Base-by-base conservation (phyloP, 2,797 vertebrate species). In the Myotis findleyi region DNA sequence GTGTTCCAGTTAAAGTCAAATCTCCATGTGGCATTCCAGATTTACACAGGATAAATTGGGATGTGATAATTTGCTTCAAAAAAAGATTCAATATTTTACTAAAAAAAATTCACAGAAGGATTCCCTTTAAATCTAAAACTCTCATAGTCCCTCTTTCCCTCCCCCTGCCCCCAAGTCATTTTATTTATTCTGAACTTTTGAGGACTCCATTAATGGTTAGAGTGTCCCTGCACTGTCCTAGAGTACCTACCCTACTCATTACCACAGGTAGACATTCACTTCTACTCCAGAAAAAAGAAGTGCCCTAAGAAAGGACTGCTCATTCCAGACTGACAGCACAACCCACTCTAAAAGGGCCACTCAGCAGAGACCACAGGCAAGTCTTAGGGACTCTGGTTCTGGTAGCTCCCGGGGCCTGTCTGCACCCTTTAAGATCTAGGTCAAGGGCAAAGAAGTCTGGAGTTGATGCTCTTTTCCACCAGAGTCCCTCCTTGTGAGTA, bases 401-500 rank as follows among this genome's bases (percentile, higher is more conserved):
- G 6, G 30, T 17, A 33, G 27, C 71, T 80, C 10, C 27, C 12
- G 30, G 33, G 11, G 7, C 53, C 9, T 66, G 62, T 59, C 12
- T 3, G 8, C 0, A 55, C 30, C 27, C 33, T 2, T 82, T 79
- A 89, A 96, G 53, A 92, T 90, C n/a, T 9, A 9, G 84, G n/a
- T 86, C 20, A 68, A 68, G 53, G 41, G 4, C 11, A 27, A 82
- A 0, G 41, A 51, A 81, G 38, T 59, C 79, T 55, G 10, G 59
- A 69, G 6, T 77, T 23, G 38, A 4, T 9, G 0, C 2, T 30
- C 92, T 89, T 79, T 41, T 3, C 97, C 98, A 97, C 95, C 96
- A 98, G 97, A 98, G 97, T 97, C 96, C 97, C 95, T 98, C 96
- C 91, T 94, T 97, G 92, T 96, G 97, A 98, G 96, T 89, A 96